Base-by-base conservation (phyloP, 1,140 invertebrate species). In the Zaprionus nigranus region DNA sequence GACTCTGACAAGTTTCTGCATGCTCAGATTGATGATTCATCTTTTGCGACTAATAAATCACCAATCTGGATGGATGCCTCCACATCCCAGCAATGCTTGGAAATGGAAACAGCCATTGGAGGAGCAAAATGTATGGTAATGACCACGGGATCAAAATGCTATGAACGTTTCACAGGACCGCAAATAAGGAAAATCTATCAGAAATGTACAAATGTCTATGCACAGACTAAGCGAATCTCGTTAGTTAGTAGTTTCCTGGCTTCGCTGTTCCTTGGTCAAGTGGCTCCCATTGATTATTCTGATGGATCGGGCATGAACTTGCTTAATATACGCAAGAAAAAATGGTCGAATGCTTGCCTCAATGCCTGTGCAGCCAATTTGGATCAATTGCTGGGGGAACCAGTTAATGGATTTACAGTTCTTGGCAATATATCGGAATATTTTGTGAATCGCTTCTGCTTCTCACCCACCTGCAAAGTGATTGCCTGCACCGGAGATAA, bases 291-390 rank as follows among this genome's bases (percentile, higher is more conserved):
- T 57, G 99, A 99, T 93, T 95, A 95, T 73, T 96, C 97, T 1
- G 98, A 99, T 94, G 98, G 96, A 1, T 99, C 98, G 4, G 99
- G 98, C 30, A 99, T 99, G 98, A 99, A 99, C 93, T 94, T 99
- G 15, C 93, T 99, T 66, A 96, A 99, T 92, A 97, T 99, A 43
- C 94, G 93, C 36, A 95, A 92, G 0, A 97, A 97, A 93, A 93
- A 94, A 46, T 99, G 98, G 98, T 94, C 95, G 69, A 91, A 95
- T 34, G 87, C 94, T 22, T 96, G 97, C 85, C 92, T 99, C 5
- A 94, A 97, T 93, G 96, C 94, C 7, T 96, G 95, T 91, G 97
- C 95, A 63, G 94, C 96, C 5, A 94, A 95, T 73, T 93, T 99
- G 73, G 94, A 93, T 63, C 90, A 94, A 40, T 96, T 96, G 92